Evolutionary conservation across 1,140 invertebrate species (phyloP), one percentile per base, ranked within the genome.

Genomic region (Scaptodrosophila lebanonensis): DNA sequence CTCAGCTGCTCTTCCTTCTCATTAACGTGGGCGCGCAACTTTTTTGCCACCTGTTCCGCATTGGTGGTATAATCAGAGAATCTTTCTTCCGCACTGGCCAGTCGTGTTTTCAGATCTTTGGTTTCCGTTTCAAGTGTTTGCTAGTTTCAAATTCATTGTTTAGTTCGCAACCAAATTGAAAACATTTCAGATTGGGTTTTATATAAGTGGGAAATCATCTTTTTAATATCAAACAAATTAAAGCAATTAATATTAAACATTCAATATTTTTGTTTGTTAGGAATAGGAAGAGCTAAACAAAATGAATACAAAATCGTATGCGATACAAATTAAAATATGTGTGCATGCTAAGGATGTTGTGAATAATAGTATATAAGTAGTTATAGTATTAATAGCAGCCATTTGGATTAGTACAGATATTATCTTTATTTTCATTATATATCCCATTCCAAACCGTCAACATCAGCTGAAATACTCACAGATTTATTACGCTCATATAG

Each of bases 401-500:
- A 40, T 12, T 40, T 40, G n/a, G n/a, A n/a, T n/a, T n/a, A 40
- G 3, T 40, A 3, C 12, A 5, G 11, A 40, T 40, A 17, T 9
- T 40, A 7, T n/a, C 38, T 40, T 40, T 48, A 33, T 17, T 22
- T 40, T 57, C 56, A 32, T 48, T 52, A 59, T 62, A 49, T 39
- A 57, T 77, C 69, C 69, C 76, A 85, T 43, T 56, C 59, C 33
- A 76, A 85, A 65, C 62, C 83, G 42, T 63, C 76, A 48, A 51
- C 49, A 36, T 83, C 68, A 18, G 79, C 53, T 44, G 87, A 68
- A 70, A 87, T 90, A 92, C 91, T 92, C 90, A 92, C 91, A 79
- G 91, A 90, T 91, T 91, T 89, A 36, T 88, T 88, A 36, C 89
- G 88, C 57, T 91, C 89, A 86, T 90, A 91, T 20, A 90, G 83